Evolutionary conservation across 1,140 invertebrate species (phyloP), one percentile per base, ranked within the genome.

Genomic region (Drosophila varians): DNA sequence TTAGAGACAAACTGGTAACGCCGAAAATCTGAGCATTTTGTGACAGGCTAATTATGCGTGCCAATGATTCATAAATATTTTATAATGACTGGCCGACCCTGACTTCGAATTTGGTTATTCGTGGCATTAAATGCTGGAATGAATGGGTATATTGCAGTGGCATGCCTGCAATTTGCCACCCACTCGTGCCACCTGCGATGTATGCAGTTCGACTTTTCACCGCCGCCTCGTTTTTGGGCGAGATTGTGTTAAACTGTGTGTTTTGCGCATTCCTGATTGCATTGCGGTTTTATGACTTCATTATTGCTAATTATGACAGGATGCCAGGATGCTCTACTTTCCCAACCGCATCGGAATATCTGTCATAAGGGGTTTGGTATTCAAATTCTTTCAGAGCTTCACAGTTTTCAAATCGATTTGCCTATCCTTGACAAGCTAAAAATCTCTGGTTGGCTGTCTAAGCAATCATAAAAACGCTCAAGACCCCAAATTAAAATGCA

Each of bases 31-130:
- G 69, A 66, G 80, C 70, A 82, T 82, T 87, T 87, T 82, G 82
- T 87, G 82, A 87, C 82, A 87, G 74, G 69, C 82, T 87, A 87
- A 87, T 87, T 87, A 87, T 87, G 82, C 82, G 82, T 87, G 82
- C 82, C 87, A 87, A 87, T 87, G 82, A 74, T 87, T 87, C 82
- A 87, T 87, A 87, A 87, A 87, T 87, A 87, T 87, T 87, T 82
- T 77, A 87, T 76, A 78, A 82, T 56, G 77, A 56, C 70, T 58
- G 47, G 3, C 58, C 69, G 78, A 70, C 78, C 74, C 43, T 79
- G 77, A 87, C 82, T 86, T 80, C 54, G 12, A 72, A 38, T 34
- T 49, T 42, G 69, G 16, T 19, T 28, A 14, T 11, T 42, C 4
- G 57, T 34, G 9, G n/a, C 9, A 11, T 16, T 19, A 36, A 34